Evolutionary conservation across 2,113 vertebrate genomes (phyloP), one percentile per base, ranked within the genome.

Genomic region (Eurystomus gularis): DNA sequence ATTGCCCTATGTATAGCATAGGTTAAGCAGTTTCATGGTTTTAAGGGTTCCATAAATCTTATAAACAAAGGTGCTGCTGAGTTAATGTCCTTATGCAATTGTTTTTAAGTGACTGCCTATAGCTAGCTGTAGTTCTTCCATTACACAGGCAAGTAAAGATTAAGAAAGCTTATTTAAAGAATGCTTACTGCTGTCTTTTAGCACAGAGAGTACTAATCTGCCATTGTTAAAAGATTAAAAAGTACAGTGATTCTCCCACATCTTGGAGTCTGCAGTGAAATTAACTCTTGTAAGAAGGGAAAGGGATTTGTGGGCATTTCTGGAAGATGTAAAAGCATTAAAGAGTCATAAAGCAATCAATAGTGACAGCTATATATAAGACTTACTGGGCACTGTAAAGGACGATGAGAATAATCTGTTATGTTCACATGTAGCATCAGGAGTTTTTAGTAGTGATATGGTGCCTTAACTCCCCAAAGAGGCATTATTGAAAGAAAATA

Each of bases 131-230:
- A 77, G 80, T 91, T 92, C 39, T 91, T 96, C 71, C 75, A 76
- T 95, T 96, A 77, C 10, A 72, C 18, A 69, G 72, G 58, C n/a
- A 96, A 94, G 81, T 88, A 91, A 95, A 94, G 58, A 73, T 66
- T 69, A 76, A 87, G 70, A 60, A 86, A 71, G 26, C 35, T 89
- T 96, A 42, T 86, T 87, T 87, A 76, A 94, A 94, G 58, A 60
- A 70, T 87, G 42, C 40, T 94, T 94, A 65, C 62, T 94, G 60
- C 33, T 64, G 10, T 86, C 29, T 91, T 96, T 93, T 66, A 88
- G 57, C 26, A 91, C 23, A 62, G 17, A 91, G 29, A 62, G 18
- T 81, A 40, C 16, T 93, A 78, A 96, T 97, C 93, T 94, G 33
- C 46, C 28, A 58, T 57, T 95, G 46, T 49, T 85, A 92, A 96